Evolutionary conservation across 2,797 vertebrate genomes (phyloP), one percentile per base, ranked within the genome.

Genomic region (Lacerta viridis): DNA sequence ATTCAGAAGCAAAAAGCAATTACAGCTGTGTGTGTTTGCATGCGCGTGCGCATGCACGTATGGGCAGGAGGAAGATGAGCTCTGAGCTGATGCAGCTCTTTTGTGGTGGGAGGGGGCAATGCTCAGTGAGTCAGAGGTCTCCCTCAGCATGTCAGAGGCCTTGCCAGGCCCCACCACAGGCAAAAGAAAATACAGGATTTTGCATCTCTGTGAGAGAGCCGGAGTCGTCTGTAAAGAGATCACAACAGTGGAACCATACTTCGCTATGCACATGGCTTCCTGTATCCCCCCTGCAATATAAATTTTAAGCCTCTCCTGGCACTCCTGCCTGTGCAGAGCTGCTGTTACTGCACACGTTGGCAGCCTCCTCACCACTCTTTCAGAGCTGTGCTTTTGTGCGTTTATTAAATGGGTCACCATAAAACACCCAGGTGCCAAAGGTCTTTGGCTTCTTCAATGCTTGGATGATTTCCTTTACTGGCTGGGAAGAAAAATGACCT

Each of bases 401-500:
- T 89, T 92, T 61, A 90, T 88, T 89, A 86, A 84, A 69, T 50
- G 68, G 80, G 27, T 86, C 81, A 2, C 72, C n/a, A 9, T 33
- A 77, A 77, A 55, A 90, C 25, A 23, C n/a, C 71, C 82, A 78
- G 89, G 43, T 71, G 90, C 83, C 66, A 88, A 83, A 77, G 91
- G 75, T 17, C 33, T 9, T 85, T 23, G 6, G 13, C 43, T 92
- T 82, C 43, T 55, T 84, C 61, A 71, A 2, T 18, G 76, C 17
- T 84, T 89, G 78, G 3, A 18, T 87, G 50, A 2, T 80, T 93
- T 93, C 88, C 2, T 1, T 46, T 23, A 29, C 80, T 83, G 72
- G 13, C 82, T 55, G 55, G 80, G 36, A 87, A 77, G 77, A 93
- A 83, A 80, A 69, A 92, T 25, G 33, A 36, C 20, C 82, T 88